phyloP scores from a whole-genome alignment of 64 coral and sea anemone species.

The Montipora sp. region DNA sequence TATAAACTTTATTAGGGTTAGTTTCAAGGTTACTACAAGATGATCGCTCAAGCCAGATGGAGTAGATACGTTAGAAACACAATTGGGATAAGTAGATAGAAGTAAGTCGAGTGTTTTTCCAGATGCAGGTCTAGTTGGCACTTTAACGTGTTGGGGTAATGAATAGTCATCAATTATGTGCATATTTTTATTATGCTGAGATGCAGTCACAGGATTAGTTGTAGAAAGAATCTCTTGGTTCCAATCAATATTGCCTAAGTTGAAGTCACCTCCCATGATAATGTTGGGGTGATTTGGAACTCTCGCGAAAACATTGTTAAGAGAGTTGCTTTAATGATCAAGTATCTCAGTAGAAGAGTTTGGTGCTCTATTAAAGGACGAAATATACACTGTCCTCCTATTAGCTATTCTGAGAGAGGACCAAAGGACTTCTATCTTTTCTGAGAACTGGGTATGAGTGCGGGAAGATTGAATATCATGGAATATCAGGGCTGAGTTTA shows the following conservation, averaged over 20 bases:
- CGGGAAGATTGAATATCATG: constrained; percentile 50
- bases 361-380: constrained; percentile 47
- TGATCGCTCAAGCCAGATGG: no score
- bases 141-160: constrained; percentile 13
- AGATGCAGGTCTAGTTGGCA: constrained; percentile 34
- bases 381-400: constrained; percentile 36
- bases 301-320: no score
- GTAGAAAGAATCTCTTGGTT: constrained; percentile 14
- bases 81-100: constrained; percentile 28
- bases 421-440: constrained; percentile 14
- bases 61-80: no score
- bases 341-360: constrained; percentile 17
- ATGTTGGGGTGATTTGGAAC: no score
- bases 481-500: constrained; percentile 51
- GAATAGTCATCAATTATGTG: constrained; percentile 33
- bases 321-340: no score
- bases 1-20: no score
- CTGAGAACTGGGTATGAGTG: constrained; percentile 42
- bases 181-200: constrained; percentile 33
- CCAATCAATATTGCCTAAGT: neutral
- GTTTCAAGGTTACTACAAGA: neutral
- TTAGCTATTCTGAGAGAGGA: constrained; percentile 9
- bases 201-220: constrained; percentile 36
- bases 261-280: no score
- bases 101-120: constrained; percentile 59